phyloP scores from a whole-genome alignment of 2,113 vertebrate genomes.

The Rattus norvegicus region DNA sequence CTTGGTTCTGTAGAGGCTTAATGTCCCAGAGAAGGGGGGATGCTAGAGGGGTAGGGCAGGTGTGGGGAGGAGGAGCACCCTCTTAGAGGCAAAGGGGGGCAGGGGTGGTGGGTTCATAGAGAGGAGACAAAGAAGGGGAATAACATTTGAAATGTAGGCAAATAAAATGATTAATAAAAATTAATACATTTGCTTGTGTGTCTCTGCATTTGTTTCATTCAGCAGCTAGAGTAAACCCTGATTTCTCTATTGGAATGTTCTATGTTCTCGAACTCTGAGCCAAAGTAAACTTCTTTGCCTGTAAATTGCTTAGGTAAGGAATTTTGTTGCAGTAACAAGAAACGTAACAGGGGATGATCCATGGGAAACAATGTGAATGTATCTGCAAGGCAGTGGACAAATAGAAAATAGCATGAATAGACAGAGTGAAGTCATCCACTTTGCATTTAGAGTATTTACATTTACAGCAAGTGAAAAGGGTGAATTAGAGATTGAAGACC shows the following conservation, averaged over 20 bases:
- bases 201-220: too few species aligned
- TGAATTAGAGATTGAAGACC: conserved; percentile 1
- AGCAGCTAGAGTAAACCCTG: too few species aligned
- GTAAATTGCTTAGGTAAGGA: not conserved
- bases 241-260: not conserved
- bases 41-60: too few species aligned
- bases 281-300: not conserved
- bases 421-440: conserved; percentile 32
- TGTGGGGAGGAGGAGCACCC: too few species aligned
- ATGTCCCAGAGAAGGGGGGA: too few species aligned
- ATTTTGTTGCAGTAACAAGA: not conserved
- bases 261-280: not conserved
- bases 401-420: conserved; percentile 9
- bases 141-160: too few species aligned
- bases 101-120: too few species aligned
- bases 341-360: not conserved
- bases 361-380: not conserved
- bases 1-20: too few species aligned
- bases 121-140: too few species aligned
- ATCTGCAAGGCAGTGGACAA: not conserved
- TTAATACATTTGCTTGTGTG: too few species aligned
- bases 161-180: too few species aligned
- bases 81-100: too few species aligned
- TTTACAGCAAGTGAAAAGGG: conserved; percentile 19
- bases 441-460: conserved; percentile 11